Conservation (phyloP, 1,140 invertebrate species). For the Cydia pomonella region DNA sequence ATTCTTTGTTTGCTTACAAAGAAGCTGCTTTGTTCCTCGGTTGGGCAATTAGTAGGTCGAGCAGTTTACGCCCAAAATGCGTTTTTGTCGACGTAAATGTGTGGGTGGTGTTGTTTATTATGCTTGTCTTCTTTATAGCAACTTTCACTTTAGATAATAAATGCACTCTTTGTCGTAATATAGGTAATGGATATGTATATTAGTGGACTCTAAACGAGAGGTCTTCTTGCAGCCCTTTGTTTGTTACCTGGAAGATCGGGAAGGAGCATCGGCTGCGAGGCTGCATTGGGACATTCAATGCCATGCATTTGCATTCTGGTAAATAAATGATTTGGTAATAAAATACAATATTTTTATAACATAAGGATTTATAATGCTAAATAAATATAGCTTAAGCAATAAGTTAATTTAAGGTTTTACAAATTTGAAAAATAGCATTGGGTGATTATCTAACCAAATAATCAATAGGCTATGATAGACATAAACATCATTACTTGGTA, state of each 20-base stretch:
- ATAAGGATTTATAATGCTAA: neutral
- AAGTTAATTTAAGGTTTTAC: no score
- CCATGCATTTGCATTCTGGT: conserved; percentile 93
- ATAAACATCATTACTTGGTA: no score
- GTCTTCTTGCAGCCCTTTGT: conserved; percentile 92
- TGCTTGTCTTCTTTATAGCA: neutral
- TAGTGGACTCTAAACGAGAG: neutral
- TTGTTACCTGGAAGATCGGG: conserved; percentile 99
- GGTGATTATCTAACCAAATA: no score
- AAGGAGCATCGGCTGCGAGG: conserved; percentile 94
- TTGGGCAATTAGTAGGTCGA: conserved; percentile 22
- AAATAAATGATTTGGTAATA: conserved; percentile 37
- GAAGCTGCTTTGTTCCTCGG: conserved; percentile 46
- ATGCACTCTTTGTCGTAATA: neutral
- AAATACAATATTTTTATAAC: neutral
- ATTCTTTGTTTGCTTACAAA: conserved; percentile 28
- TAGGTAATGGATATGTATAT: conserved; percentile 6
- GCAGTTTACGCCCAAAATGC: neutral
- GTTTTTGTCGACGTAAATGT: neutral
- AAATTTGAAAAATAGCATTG: no score
- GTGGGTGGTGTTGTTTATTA: conserved; percentile 7
- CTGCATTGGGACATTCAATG: conserved; percentile 98
- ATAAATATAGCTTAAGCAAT: no score
- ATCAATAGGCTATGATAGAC: no score
- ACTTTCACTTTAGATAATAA: conserved; percentile 11